These are phyloP conservation scores for Torymus auratus DNA, from an alignment of 2,888 invertebrate genomes.

Conservation along the genomic window DNA sequence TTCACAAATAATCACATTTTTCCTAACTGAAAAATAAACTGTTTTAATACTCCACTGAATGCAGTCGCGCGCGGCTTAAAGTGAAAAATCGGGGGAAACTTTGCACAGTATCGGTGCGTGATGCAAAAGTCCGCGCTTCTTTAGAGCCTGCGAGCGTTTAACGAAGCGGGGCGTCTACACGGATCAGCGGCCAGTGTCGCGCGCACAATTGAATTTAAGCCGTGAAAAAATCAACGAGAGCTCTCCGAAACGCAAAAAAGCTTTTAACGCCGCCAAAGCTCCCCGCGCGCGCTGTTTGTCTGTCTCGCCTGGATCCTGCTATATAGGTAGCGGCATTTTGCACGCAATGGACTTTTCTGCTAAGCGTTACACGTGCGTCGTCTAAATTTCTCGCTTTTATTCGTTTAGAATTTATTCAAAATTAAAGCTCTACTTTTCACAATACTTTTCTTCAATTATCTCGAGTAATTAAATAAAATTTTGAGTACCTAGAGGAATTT, in stretches of 20 bases:
- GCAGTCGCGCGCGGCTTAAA: too few relatives aligned
- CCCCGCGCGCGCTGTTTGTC: constrained; percentile 21
- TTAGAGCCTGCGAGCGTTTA: constrained; percentile 2
- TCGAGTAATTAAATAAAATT: too few relatives aligned
- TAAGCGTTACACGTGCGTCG: background rate
- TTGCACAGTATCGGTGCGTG: too few relatives aligned
- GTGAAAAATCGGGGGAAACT: too few relatives aligned
- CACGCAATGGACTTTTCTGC: constrained; percentile 2
- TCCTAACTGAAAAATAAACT: constrained; percentile 4
- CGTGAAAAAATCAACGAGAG: constrained; percentile 56
- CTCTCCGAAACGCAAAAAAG: constrained; percentile 63
- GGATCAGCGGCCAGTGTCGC: constrained; percentile 48
- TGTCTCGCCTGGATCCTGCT: background rate
- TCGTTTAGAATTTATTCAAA: too few relatives aligned
- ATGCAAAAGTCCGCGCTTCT: background rate
- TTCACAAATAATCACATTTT: constrained; percentile 9
- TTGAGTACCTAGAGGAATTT: too few relatives aligned
- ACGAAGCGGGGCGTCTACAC: constrained; percentile 17
- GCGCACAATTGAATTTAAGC: constrained; percentile 59
- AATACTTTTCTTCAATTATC: too few relatives aligned
- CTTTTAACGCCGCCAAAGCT: constrained; percentile 64
- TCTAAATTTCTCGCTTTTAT: constrained; percentile 36
- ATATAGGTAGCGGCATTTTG: background rate
- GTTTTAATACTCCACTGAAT: too few relatives aligned
- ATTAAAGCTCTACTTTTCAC: too few relatives aligned